These are phyloP conservation scores for Xestia c-nigrum DNA, from an alignment of 2,888 invertebrate species.

Conservation along the genomic window DNA sequence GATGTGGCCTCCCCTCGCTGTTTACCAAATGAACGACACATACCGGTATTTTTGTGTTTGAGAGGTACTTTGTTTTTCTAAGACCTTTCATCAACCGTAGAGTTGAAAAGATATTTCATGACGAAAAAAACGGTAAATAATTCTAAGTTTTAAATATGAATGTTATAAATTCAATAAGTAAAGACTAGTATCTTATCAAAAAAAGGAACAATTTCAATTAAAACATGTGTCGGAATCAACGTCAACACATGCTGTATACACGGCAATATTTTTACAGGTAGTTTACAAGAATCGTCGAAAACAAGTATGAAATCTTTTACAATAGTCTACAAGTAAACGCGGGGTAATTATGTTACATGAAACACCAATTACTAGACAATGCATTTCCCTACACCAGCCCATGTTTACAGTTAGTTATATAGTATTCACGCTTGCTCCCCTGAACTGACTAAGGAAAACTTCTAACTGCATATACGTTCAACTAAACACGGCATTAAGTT, in stretches of 20 bases:
- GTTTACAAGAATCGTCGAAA: neutral
- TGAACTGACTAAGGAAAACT: conserved; percentile 21
- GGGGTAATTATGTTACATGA: neutral
- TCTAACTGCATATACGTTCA: conserved; percentile 33
- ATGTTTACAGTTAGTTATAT: conserved; percentile 21
- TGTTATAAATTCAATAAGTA: neutral
- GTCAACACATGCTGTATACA: neutral
- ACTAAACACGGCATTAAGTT: conserved; percentile 21
- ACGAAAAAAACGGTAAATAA: neutral
- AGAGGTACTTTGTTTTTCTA: neutral
- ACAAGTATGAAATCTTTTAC: neutral
- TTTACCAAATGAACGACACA: neutral
- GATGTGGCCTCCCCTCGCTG: neutral
- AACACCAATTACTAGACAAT: conserved; percentile 12
- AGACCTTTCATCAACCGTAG: neutral
- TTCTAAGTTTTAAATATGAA: neutral
- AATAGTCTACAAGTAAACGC: neutral
- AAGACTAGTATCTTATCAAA: neutral
- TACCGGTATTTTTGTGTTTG: neutral
- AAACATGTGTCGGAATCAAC: neutral
- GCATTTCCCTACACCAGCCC: neutral
- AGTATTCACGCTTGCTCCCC: conserved; percentile 3
- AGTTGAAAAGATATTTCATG: neutral
- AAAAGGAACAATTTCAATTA: neutral
- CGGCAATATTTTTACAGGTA: neutral